Percentiles rank a stretch among this genome's conserved stretches.
phyloP scores from a whole-genome alignment of 2,888 invertebrate genomes.

The Carabus problematicus region DNA sequence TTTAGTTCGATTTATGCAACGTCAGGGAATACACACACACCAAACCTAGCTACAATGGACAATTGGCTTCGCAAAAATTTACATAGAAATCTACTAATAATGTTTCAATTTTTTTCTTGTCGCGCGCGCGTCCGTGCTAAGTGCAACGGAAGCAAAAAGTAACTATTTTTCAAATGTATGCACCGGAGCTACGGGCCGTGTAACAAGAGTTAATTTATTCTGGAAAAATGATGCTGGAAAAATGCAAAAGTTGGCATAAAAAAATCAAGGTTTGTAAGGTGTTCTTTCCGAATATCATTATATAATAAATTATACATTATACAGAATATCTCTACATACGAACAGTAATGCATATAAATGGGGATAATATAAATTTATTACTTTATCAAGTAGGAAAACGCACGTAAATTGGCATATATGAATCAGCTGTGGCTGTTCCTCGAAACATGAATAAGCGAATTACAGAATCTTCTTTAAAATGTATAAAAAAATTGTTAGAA shows the following conservation, averaged over 20 bases:
- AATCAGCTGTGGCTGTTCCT: too few relatives aligned
- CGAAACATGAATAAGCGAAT: too few relatives aligned
- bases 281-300: too few relatives aligned
- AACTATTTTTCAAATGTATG: slow-evolving; percentile 10
- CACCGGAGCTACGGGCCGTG: slow-evolving; percentile 19
- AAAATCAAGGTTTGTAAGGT: neutral
- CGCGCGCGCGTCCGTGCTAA: slow-evolving; percentile 5
- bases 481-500: too few relatives aligned
- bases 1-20: slow-evolving; percentile 14
- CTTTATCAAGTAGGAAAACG: too few relatives aligned
- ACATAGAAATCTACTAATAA: slow-evolving; percentile 31
- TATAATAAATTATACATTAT: too few relatives aligned
- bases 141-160: too few relatives aligned
- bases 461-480: too few relatives aligned
- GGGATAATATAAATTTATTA: too few relatives aligned
- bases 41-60: neutral
- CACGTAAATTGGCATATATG: too few relatives aligned
- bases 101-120: slow-evolving; percentile 19
- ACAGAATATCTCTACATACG: too few relatives aligned
- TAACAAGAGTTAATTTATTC: slow-evolving; percentile 14
- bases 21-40: slow-evolving; percentile 4
- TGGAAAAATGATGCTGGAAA: slow-evolving; percentile 4
- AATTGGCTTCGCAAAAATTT: slow-evolving; percentile 18
- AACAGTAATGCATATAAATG: too few relatives aligned
- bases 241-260: slow-evolving; percentile 17